Evolutionary conservation across 2,797 vertebrate genomes (phyloP), one percentile per base, ranked within the genome.

Genomic region (Neosilurus hyrtlii): DNA sequence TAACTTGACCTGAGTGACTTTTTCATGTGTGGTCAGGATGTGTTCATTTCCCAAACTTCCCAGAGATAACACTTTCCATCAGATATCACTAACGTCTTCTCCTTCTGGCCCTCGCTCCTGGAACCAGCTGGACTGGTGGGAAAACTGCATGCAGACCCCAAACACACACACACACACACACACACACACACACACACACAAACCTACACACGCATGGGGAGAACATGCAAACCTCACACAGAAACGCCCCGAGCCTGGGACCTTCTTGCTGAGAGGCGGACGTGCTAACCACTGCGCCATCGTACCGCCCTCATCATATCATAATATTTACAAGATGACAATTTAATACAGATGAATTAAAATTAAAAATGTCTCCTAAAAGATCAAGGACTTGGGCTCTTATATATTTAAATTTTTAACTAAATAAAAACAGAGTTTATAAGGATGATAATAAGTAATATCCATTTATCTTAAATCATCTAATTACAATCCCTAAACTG

Each of bases 21-120:
- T 73, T 43, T n/a, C 56, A n/a, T 61, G 35, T 76, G 73, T 43
- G 35, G 12, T 61, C 73, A 61, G 73, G 72, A 75, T 37, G 54
- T 73, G 52, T 57, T 74, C 3, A 74, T 74, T 75, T 75, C 54
- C 71, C 52, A 30, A 30, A 59, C 26, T 1, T 43, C 30, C 20
- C 30, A 14, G 30, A 43, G 73, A 76, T 37, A 37, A 61, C 10
- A 2, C 18, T 12, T 71, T 1, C 54, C 30, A 76, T 76, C 73
- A 75, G 73, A 59, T 43, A 56, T 37, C 73, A 15, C 2, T 76
- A 59, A 43, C 20, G 6, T 59, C 56, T 37, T 76, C 56, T 61
- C 26, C 30, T 76, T 18, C 9, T 74, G 52, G 16, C 9, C 2
- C 1, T 57, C 4, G 16, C 72, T 74, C 20, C 56, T 61, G 73